A percentile compares a stretch with the other conserved stretches of the same genome.
Evolutionary conservation across 2,888 invertebrate species (phyloP).

Genomic region (Leistus spinibarbis): DNA sequence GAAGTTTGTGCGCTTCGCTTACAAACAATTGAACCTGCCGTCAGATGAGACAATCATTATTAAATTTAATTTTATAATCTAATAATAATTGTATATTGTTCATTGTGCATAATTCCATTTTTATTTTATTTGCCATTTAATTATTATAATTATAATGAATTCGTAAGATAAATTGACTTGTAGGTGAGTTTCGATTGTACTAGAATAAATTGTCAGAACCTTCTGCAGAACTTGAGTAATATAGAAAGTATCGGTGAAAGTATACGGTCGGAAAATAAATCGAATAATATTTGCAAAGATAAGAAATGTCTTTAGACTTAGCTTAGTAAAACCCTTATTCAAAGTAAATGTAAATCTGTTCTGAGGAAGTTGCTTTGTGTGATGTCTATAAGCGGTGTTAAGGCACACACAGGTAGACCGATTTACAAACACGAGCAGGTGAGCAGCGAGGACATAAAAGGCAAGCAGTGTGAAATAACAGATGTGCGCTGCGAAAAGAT

Average conservation of each 20-base stretch:
- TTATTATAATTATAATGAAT: background rate
- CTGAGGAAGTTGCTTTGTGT: background rate
- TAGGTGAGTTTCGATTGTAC: background rate
- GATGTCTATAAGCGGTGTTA: conserved; percentile 4
- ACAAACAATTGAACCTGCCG: background rate
- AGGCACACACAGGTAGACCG: conserved; percentile 14
- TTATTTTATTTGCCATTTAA: background rate
- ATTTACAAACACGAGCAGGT: conserved; percentile 28
- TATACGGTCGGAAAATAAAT: background rate
- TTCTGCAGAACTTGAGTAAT: background rate
- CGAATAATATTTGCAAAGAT: background rate
- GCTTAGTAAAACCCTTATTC: background rate
- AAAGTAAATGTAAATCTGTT: background rate
- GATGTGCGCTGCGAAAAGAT: background rate
- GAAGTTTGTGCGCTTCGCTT: background rate
- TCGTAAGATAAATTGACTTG: background rate
- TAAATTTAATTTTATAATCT: background rate
- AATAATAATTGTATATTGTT: background rate
- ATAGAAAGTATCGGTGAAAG: background rate
- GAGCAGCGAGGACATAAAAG: conserved; percentile 14
- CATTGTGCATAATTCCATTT: background rate
- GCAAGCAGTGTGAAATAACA: conserved; percentile 30
- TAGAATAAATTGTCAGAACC: background rate
- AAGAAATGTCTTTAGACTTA: background rate
- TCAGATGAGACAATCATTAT: background rate